These are phyloP conservation scores for Plectrocnemia conspersa DNA, from an alignment of 1,140 invertebrate species.

Conservation along the genomic window DNA sequence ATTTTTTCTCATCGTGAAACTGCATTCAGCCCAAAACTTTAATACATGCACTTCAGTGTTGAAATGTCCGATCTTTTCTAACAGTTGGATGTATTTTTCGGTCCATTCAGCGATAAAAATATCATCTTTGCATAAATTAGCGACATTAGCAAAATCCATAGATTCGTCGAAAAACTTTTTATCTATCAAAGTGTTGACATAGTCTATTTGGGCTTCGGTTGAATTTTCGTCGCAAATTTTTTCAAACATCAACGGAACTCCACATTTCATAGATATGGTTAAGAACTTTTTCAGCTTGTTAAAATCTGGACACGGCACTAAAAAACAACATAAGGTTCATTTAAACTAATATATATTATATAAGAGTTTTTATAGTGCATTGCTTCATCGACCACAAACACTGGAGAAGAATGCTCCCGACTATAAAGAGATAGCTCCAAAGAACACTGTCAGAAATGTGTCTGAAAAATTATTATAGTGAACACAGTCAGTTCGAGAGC, in stretches of 20 bases:
- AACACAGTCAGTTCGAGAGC: too few species aligned
- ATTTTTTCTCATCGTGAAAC: constrained; percentile 53
- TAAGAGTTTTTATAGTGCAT: too few species aligned
- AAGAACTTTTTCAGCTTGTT: constrained; percentile 19
- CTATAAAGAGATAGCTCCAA: too few species aligned
- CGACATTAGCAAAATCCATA: constrained; percentile 53
- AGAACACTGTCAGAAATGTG: too few species aligned
- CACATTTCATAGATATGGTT: constrained; percentile 28
- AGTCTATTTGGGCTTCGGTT: constrained; percentile 38
- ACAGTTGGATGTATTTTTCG: constrained; percentile 41
- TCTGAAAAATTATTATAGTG: too few species aligned
- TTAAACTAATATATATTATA: too few species aligned
- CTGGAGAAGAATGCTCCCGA: too few species aligned
- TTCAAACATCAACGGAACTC: constrained; percentile 20
- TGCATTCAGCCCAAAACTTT: constrained; percentile 55
- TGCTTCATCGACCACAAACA: too few species aligned
- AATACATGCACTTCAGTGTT: constrained; percentile 43
- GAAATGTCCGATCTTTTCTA: constrained; percentile 38
- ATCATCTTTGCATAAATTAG: constrained; percentile 47
- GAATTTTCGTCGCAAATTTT: constrained; percentile 22
- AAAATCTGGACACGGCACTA: constrained; percentile 24
- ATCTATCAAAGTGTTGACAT: constrained; percentile 50
- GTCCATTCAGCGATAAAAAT: constrained; percentile 53
- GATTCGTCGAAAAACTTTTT: constrained; percentile 53
- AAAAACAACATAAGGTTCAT: too few species aligned